Evolutionary conservation across 1,140 invertebrate genomes (phyloP), one percentile per base, ranked within the genome.

Genomic region (Hypsibius dujardini): DNA sequence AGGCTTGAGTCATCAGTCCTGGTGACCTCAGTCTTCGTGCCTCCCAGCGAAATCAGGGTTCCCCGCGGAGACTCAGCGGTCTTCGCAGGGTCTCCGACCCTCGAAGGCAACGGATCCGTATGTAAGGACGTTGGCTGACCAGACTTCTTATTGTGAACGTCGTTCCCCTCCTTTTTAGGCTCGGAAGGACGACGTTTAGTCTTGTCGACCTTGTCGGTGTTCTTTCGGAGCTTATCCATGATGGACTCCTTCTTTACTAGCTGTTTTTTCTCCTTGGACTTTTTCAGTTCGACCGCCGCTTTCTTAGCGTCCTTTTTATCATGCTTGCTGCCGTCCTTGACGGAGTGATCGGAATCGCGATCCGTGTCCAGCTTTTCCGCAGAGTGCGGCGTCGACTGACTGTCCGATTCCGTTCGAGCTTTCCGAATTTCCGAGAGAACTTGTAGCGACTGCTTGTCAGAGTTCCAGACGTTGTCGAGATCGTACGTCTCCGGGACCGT

Each of bases 301-400:
- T 56, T 56, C n/a, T 56, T 56, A n/a, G 50, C 7, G n/a, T 56
- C 50, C 50, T 56, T 56, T 56, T n/a, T 56, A 7, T 56, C 50
- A n/a, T 56, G 50, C 50, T 56, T 56, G 50, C n/a, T 56, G 7
- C 50, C 50, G 7, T 56, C 50, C n/a, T 56, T 56, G 50, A 7
- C n/a, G 50, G 7, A n/a, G 7, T 56, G 7, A n/a, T 56, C 50
- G 7, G 50, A 56, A n/a, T 56, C 50, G 50, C 50, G 7, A 7
- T 56, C 50, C 50, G 50, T 56, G 50, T 12, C n/a, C 50, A 56
- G 7, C 50, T 7, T n/a, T 56, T 56, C 28, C 28, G 28, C 28
- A 28, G 28, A 28, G 28, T 28, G 28, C 28, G 28, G 28, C 28
- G 28, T 28, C 28, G 28, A 28, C 28, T 28, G 28, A 28, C 28